Evolutionary conservation across 2,888 invertebrate genomes (phyloP).

Genomic region (Phlogophora meticulosa): DNA sequence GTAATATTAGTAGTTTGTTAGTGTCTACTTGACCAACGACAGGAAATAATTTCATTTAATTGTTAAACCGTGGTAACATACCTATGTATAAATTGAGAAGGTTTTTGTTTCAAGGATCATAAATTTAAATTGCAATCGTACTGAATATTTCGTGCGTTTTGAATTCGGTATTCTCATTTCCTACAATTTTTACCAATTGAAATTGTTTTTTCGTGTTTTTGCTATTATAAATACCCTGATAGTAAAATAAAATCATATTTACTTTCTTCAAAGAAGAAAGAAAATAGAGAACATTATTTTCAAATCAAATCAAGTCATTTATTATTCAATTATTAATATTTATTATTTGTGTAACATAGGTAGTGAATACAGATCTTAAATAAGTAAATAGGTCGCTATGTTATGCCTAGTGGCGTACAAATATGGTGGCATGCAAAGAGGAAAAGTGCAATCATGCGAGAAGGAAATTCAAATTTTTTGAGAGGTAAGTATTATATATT

Average conservation of each 20-base stretch:
- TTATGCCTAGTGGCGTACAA: too few species aligned
- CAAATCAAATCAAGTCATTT: too few species aligned
- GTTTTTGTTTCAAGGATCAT: constrained; percentile 34
- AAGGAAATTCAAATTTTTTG: too few species aligned
- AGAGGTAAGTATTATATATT: too few species aligned
- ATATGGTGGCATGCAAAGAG: too few species aligned
- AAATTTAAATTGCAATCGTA: constrained; percentile 14
- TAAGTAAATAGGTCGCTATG: too few species aligned
- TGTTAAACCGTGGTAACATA: constrained; percentile 16
- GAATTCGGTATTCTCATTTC: background rate
- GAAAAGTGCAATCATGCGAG: too few species aligned
- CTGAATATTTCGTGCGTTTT: constrained; percentile 12
- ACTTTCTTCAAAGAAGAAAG: too few species aligned
- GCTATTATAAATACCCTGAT: background rate
- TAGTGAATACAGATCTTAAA: too few species aligned
- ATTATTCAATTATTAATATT: too few species aligned
- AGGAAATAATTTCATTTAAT: constrained; percentile 55
- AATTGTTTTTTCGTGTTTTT: background rate
- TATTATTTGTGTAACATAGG: too few species aligned
- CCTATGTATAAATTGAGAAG: constrained; percentile 7
- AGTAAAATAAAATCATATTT: background rate
- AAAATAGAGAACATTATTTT: too few species aligned
- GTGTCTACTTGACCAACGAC: constrained; percentile 7
- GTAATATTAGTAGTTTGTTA: background rate
- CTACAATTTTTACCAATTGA: background rate